phyloP scores from a whole-genome alignment of 1,140 invertebrate genomes.

The Drosophila oshimai region DNA sequence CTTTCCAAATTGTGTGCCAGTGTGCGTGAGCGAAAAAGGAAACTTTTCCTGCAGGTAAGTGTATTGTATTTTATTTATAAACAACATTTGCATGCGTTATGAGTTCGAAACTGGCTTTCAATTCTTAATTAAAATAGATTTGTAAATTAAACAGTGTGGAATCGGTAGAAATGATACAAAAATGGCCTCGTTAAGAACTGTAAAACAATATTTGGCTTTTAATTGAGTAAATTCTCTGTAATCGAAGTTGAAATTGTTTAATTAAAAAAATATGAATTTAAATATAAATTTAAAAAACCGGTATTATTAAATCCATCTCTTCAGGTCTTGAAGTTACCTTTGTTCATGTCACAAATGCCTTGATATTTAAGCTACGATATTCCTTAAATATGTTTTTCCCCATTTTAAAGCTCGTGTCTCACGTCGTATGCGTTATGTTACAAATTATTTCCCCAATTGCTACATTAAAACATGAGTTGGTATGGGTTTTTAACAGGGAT shows the following conservation, averaged over 20 bases:
- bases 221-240: too few relatives aligned
- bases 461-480: conserved; percentile 4
- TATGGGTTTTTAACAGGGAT: background rate
- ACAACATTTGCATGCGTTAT: background rate
- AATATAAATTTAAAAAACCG: too few relatives aligned
- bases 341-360: too few relatives aligned
- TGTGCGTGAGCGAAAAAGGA: background rate
- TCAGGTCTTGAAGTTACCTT: too few relatives aligned
- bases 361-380: too few relatives aligned
- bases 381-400: background rate
- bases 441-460: conserved; percentile 3
- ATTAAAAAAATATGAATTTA: too few relatives aligned
- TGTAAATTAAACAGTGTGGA: background rate
- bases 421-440: conserved; percentile 13
- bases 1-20: conserved; percentile 28
- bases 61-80: conserved; percentile 10
- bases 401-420: background rate
- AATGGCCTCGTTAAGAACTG: too few relatives aligned
- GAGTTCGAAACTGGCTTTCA: background rate
- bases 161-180: background rate
- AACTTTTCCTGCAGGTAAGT: background rate
- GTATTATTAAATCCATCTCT: too few relatives aligned
- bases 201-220: background rate
- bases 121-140: background rate
- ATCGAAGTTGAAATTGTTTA: too few relatives aligned